A percentile compares a stretch with the other conserved stretches of the same genome.
Conservation (phyloP, 2,888 invertebrate genomes). For the Meandrusa payeni region DNA sequence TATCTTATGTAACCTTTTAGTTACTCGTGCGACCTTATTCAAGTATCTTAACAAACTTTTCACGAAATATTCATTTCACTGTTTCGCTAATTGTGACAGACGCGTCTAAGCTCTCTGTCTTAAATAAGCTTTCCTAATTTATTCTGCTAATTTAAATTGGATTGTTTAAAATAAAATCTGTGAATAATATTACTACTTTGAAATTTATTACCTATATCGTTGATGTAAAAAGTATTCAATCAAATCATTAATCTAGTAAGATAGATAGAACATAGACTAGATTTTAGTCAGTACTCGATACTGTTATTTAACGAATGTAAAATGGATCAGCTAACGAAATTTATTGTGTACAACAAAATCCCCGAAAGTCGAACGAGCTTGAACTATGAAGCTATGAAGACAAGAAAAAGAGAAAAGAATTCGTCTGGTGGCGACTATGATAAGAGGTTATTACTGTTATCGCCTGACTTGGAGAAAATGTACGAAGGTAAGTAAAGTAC, state of each 20-base stretch:
- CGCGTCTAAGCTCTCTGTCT: not conserved
- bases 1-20: slow-evolving; percentile 8
- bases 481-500: slow-evolving; percentile 52
- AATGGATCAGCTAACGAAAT: slow-evolving; percentile 67
- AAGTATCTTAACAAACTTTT: slow-evolving; percentile 6
- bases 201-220: too few relatives aligned
- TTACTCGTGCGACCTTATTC: slow-evolving; percentile 5
- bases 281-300: too few relatives aligned
- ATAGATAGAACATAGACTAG: too few relatives aligned
- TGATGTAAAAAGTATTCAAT: too few relatives aligned
- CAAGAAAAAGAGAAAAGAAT: slow-evolving; percentile 47
- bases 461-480: slow-evolving; percentile 55
- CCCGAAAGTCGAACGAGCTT: slow-evolving; percentile 53
- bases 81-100: slow-evolving; percentile 3
- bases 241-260: too few relatives aligned
- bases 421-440: slow-evolving; percentile 47
- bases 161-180: too few relatives aligned
- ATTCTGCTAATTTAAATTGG: not conserved
- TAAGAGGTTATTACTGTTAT: slow-evolving; percentile 56
- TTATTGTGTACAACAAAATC: slow-evolving; percentile 63
- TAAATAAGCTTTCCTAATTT: not conserved
- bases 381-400: slow-evolving; percentile 58
- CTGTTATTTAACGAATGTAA: not conserved
- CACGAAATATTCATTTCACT: slow-evolving; percentile 10
- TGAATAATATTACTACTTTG: too few relatives aligned